Conservation (phyloP, 1,140 invertebrate species). For the Tetranychus urticae region DNA sequence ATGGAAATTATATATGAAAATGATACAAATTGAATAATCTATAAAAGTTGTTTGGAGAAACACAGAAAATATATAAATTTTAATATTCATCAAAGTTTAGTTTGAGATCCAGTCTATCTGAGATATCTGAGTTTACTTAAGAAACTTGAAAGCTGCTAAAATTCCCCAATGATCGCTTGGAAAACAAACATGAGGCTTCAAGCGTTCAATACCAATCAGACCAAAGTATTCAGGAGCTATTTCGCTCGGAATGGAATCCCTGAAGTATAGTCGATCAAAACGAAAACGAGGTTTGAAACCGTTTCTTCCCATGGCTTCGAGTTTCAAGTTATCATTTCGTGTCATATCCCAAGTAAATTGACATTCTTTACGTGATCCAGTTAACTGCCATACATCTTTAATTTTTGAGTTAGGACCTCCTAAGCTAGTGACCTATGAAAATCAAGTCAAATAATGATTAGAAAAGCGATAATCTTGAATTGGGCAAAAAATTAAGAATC, state of each 20-base stretch:
- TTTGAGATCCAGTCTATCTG: too few relatives aligned
- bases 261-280: slow-evolving; percentile 32
- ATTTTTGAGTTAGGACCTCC: slow-evolving; percentile 14
- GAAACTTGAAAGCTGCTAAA: slow-evolving; percentile 9
- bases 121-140: too few relatives aligned
- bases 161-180: slow-evolving; percentile 38
- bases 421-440: slow-evolving; percentile 22
- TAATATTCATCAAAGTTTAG: too few relatives aligned
- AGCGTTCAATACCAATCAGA: slow-evolving; percentile 29
- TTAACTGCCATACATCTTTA: slow-evolving; percentile 29
- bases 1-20: too few relatives aligned
- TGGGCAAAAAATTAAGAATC: neutral
- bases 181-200: slow-evolving; percentile 27
- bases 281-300: slow-evolving; percentile 16
- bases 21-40: too few relatives aligned
- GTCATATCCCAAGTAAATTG: slow-evolving; percentile 32
- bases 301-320: neutral
- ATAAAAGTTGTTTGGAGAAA: too few relatives aligned
- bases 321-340: slow-evolving; percentile 24
- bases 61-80: too few relatives aligned
- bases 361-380: slow-evolving; percentile 27
- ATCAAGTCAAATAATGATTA: neutral
- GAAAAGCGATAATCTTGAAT: neutral
- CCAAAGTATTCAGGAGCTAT: slow-evolving; percentile 30
- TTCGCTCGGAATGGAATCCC: slow-evolving; percentile 14